Base-by-base conservation (phyloP, 1,140 invertebrate genomes). In the Heliconius congener region DNA sequence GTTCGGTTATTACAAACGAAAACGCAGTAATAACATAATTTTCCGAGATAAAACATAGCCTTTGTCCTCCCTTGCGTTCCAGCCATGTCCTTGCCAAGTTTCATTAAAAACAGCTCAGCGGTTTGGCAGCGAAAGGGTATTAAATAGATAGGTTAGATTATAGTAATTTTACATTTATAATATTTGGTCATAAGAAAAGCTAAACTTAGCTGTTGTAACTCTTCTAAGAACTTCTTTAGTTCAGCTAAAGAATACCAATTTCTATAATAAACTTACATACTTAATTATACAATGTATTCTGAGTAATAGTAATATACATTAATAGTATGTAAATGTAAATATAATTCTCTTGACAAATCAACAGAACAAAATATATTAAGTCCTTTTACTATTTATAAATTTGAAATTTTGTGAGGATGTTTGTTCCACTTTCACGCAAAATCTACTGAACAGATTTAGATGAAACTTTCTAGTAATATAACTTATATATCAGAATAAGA, bases 101-200 rank as follows among this genome's bases (percentile, higher is more conserved):
- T 66, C 60, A 66, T 66, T 66, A 66, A 66, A 66, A 66, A 66
- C 60, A n/a, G 27, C 60, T 66, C 60, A 66, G 60, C 27, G 60
- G 60, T 1, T 66, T 66, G 60, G 60, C 60, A 66, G 23, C 60
- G 13, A 16, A 27, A 66, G 9, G 11, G 27, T 60, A 66, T 66
- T 66, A 66, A 27, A 66, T 9, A 30, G 23, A 30, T 66, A 66
- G 27, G n/a, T 66, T 16, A 66, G 60, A 66, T 30, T 27, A 66
- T 8, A 66, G 11, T 66, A 66, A 23, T 30, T 30, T 66, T 16
- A 66, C 60, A 66, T 66, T 30, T 27, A 30, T 66, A 27, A 66
- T 66, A 66, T 30, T 27, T 13, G 23, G 16, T 18, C 9, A 57
- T 23, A 57, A 8, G 8, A 23, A 57, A 57, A 9, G 23, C n/a